These are phyloP conservation scores for Nannoperca australis DNA, from an alignment of 2,797 vertebrate species.

Conservation along the genomic window DNA sequence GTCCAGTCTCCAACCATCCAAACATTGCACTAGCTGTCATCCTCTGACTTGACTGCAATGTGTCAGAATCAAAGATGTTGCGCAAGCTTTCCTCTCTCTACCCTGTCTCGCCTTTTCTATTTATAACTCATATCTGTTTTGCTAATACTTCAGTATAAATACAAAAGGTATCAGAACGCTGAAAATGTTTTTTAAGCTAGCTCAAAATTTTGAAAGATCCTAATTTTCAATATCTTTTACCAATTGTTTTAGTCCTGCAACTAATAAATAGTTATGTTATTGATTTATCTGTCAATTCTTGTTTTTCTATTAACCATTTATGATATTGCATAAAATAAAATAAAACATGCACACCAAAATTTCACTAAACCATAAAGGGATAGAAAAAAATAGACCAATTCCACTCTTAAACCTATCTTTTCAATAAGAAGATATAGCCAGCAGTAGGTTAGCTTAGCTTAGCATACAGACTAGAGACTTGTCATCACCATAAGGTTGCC, in stretches of 20 bases:
- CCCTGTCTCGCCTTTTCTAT: constrained; percentile 29
- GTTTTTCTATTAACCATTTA: background rate
- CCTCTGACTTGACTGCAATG: constrained; percentile 22
- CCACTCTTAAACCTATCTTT: background rate
- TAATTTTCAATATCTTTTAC: background rate
- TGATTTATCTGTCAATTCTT: background rate
- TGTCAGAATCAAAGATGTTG: constrained; percentile 37
- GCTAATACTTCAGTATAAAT: background rate
- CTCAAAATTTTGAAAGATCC: background rate
- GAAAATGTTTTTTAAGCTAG: background rate
- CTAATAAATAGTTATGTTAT: background rate
- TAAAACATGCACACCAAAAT: background rate
- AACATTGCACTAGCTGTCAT: constrained; percentile 17
- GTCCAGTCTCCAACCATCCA: constrained; percentile 36
- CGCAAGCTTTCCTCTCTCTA: background rate
- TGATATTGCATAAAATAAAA: background rate
- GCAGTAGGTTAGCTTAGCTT: background rate
- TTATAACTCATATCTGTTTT: constrained; percentile 32
- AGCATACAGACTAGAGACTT: background rate
- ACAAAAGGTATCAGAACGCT: background rate
- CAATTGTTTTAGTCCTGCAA: background rate
- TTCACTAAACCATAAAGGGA: background rate
- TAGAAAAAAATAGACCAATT: background rate
- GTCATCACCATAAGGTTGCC: constrained; percentile 11
- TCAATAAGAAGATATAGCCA: background rate